Evolutionary conservation across 1,140 invertebrate genomes (phyloP).

Genomic region (Manduca sexta): DNA sequence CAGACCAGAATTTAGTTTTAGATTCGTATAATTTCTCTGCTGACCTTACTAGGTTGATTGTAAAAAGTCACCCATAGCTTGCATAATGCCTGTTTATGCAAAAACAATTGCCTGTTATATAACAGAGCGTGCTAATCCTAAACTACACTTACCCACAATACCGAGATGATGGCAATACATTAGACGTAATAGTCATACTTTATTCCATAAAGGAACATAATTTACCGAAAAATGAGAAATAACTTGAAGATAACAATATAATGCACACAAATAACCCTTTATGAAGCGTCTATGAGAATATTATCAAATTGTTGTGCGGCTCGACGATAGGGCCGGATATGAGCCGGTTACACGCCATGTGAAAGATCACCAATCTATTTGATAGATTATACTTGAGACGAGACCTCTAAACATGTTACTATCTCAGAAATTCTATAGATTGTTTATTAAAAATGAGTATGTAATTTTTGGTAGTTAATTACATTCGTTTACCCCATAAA

Average conservation of each 20-base stretch:
- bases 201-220: background rate
- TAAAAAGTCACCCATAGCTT: no score
- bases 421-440: no score
- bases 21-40: no score
- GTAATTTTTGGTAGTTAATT: no score
- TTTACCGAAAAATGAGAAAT: slow-evolving; percentile 10
- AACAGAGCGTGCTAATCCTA: background rate
- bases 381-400: background rate
- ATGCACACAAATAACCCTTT: slow-evolving; percentile 37
- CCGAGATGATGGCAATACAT: no score
- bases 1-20: no score
- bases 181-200: no score
- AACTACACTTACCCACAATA: background rate
- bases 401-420: no score
- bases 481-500: no score
- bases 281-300: slow-evolving; percentile 20
- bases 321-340: slow-evolving; percentile 14
- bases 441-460: no score
- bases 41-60: no score
- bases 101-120: background rate
- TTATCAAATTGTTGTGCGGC: slow-evolving; percentile 28
- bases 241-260: slow-evolving; percentile 30
- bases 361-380: slow-evolving; percentile 17
- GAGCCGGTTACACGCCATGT: slow-evolving; percentile 29
- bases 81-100: no score